These are phyloP conservation scores for Salvator merianae DNA, from an alignment of 2,113 vertebrate species.

Conservation along the genomic window DNA sequence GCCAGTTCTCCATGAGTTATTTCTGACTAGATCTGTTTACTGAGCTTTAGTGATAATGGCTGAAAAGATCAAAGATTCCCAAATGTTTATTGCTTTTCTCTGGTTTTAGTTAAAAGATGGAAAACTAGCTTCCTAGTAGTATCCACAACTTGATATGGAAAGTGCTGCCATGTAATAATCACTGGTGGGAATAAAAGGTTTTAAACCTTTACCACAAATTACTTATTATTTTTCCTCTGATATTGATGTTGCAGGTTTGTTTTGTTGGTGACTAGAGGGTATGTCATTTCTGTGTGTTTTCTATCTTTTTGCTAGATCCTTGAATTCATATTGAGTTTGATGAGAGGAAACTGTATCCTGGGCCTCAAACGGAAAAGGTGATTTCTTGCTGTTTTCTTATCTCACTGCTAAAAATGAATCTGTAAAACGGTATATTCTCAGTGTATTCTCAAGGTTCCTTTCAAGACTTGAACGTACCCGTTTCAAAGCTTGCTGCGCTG, in stretches of 20 bases:
- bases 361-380: constrained; percentile 73
- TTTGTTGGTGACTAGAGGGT: not conserved
- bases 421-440: not conserved
- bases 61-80: no score
- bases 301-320: constrained; percentile 59
- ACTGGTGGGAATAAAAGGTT: no score
- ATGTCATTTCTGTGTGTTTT: not conserved
- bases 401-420: not conserved
- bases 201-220: no score
- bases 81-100: no score
- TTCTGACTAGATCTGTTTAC: not conserved
- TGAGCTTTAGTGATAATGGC: not conserved
- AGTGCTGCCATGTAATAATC: no score
- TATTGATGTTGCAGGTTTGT: no score
- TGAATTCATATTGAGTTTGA: constrained; percentile 71
- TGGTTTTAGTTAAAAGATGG: no score
- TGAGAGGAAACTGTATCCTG: constrained; percentile 67
- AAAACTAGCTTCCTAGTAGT: not conserved
- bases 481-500: not conserved
- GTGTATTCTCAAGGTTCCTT: not conserved
- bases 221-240: no score
- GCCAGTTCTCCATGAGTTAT: not conserved
- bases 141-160: no score
- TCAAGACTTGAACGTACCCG: not conserved
- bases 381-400: constrained; percentile 31